A percentile compares a stretch with the other conserved stretches of the same genome.
phyloP scores from a whole-genome alignment of 2,888 invertebrate genomes.

The Acanthosoma haemorrhoidale region DNA sequence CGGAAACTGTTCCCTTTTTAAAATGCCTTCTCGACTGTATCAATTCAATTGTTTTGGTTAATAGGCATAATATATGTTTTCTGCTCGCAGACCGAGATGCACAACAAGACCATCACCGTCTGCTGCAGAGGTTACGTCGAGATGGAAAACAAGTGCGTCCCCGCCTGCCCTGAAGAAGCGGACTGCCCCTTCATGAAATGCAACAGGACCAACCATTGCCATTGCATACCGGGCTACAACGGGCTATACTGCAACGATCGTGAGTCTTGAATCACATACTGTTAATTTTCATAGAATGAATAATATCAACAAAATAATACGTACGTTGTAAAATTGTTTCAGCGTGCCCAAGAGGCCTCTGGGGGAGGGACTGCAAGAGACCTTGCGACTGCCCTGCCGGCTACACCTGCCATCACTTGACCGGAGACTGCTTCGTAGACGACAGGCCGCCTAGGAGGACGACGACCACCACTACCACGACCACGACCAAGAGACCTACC shows the following conservation, averaged over 20 bases:
- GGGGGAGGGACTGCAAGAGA: conserved; percentile 39
- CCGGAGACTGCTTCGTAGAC: conserved; percentile 39
- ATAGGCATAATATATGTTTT: too few species aligned
- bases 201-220: conserved; percentile 39
- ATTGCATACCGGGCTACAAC: conserved; percentile 41
- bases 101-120: conserved; percentile 39
- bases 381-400: conserved; percentile 39
- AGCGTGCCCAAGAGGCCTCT: conserved; percentile 38
- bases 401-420: conserved; percentile 40
- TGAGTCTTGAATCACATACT: conserved; percentile 31
- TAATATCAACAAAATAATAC: too few species aligned
- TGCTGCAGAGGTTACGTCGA: conserved; percentile 41
- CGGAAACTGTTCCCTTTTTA: too few species aligned
- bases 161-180: conserved; percentile 36
- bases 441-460: conserved; percentile 34
- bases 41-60: too few species aligned
- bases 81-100: conserved; percentile 41
- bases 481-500: not conserved
- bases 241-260: conserved; percentile 41
- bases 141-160: conserved; percentile 38
- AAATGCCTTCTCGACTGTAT: too few species aligned
- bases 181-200: conserved; percentile 41
- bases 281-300: too few species aligned
- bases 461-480: conserved; percentile 17
- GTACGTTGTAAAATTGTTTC: too few species aligned